Base-by-base conservation (phyloP, 1,140 invertebrate genomes). In the Agraylea sexmaculata region DNA sequence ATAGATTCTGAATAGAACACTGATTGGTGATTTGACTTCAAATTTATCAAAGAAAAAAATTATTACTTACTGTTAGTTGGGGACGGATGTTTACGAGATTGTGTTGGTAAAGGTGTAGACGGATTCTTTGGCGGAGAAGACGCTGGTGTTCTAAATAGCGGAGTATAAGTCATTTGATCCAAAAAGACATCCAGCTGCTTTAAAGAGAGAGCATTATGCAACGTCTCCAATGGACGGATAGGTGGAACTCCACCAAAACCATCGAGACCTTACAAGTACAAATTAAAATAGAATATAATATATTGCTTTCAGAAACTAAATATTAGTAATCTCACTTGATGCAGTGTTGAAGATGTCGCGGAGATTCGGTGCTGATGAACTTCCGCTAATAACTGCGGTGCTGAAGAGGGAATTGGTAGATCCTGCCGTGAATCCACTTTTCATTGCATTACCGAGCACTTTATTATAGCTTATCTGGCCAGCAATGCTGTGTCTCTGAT, bases 201-300 rank as follows among this genome's bases (percentile, higher is more conserved):
- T 46, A 95, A 67, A 18, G 90, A 95, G 43, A 97, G 63, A 19
- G 90, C 87, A 65, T 97, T 96, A 66, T 97, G 92, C 21, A 97
- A 65, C 2, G 93, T 97, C 65, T 97, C 92, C 53, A 97, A 58
- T 1, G 92, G 90, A 32, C 90, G 75, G 47, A 97, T 91, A 1
- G 87, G 80, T 23, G 92, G 92, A 30, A 95, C 90, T 49, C 88
- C 83, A 18, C 83, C 83, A 57, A 84, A 87, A 25, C 83, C 85
- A 62, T 85, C 82, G 51, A 85, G 48, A 25, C 42, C 48, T 50
- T n/a, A n/a, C n/a, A n/a, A n/a, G n/a, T n/a, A n/a, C n/a, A n/a
- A n/a, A n/a, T n/a, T n/a, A n/a, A n/a, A n/a, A n/a, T n/a, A n/a
- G n/a, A n/a, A n/a, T n/a, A n/a, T n/a, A n/a, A n/a, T n/a, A n/a